These are phyloP conservation scores for Puntigrus tetrazona DNA, from an alignment of 2,113 vertebrate genomes.

Conservation along the genomic window DNA sequence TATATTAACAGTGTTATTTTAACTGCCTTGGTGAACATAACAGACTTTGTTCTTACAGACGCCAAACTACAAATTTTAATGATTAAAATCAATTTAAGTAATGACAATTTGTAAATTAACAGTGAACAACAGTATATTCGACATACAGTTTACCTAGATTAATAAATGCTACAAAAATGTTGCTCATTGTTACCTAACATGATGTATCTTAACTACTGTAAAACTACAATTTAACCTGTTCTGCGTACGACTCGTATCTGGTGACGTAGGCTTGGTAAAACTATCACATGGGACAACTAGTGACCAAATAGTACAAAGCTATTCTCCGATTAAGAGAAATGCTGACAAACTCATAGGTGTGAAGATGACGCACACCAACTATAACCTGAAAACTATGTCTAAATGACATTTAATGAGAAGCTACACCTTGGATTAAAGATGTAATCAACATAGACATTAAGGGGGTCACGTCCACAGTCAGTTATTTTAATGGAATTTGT, in stretches of 20 bases:
- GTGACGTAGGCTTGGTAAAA: slow-evolving; percentile 27
- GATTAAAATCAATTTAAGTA: no score
- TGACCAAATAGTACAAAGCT: not conserved
- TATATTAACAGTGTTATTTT: no score
- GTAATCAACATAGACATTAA: not conserved
- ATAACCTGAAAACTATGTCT: not conserved
- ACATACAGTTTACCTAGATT: no score
- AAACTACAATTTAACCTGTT: not conserved
- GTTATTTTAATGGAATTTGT: not conserved
- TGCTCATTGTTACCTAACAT: not conserved
- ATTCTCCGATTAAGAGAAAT: not conserved
- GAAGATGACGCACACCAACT: not conserved
- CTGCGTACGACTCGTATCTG: not conserved
- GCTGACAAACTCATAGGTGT: not conserved
- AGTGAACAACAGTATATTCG: no score
- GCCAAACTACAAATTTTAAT: no score
- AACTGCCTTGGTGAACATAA: no score
- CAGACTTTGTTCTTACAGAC: no score
- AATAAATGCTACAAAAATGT: not conserved
- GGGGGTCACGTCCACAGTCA: not conserved
- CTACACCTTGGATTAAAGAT: not conserved
- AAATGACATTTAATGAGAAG: not conserved
- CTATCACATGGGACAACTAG: not conserved
- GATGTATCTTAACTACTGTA: not conserved
- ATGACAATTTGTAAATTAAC: no score